Percentiles rank a stretch among this genome's conserved stretches.
Evolutionary conservation across 2,113 vertebrate species (phyloP).

Genomic region (Ramphastos sulfuratus): DNA sequence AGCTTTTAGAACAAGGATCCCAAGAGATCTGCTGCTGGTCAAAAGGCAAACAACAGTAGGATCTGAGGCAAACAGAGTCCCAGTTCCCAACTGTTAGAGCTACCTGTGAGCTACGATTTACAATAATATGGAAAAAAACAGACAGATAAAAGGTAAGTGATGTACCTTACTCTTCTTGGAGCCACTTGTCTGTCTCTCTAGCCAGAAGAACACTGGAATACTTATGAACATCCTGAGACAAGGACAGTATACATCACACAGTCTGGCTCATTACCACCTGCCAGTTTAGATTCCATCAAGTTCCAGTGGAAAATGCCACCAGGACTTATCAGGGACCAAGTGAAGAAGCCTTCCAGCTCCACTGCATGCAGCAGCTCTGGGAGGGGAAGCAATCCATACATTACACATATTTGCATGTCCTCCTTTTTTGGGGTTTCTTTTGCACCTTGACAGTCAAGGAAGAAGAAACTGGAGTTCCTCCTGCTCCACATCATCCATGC

Average conservation of each 20-base stretch:
- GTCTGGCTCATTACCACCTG: background rate
- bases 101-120: background rate
- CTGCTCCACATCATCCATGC: background rate
- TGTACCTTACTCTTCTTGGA: background rate
- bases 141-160: background rate
- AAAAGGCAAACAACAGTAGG: background rate
- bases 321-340: background rate
- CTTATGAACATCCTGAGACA: fast-evolving
- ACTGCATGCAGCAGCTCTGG: background rate
- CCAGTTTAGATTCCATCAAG: background rate
- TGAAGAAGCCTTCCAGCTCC: background rate
- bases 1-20: background rate
- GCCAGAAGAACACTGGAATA: background rate
- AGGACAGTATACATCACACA: background rate
- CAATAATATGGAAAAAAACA: background rate
- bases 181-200: background rate
- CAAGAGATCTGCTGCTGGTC: background rate
- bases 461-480: background rate
- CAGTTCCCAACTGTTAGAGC: background rate
- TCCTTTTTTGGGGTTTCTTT: background rate
- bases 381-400: background rate
- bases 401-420: fast-evolving
- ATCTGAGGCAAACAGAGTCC: background rate
- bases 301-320: background rate
- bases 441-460: background rate